Percentiles rank a stretch among this genome's conserved stretches.
These are phyloP conservation scores for Linnaemya vulpina DNA, from an alignment of 2,888 invertebrate genomes.

Conservation along the genomic window DNA sequence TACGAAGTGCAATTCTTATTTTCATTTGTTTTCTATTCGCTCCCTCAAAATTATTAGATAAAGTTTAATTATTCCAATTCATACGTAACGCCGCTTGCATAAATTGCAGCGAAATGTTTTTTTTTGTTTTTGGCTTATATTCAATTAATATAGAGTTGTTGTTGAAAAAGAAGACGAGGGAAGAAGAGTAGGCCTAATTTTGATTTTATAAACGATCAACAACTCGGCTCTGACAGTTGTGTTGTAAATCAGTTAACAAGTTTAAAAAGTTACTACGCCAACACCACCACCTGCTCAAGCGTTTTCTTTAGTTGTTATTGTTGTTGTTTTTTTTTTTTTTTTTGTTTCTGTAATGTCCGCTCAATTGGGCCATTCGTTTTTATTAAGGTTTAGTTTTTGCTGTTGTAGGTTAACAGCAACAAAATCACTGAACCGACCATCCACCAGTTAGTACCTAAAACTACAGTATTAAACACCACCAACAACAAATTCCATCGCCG, in stretches of 20 bases:
- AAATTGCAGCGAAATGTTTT: slow-evolving; percentile 16
- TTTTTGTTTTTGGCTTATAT: slow-evolving; percentile 18
- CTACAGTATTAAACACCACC: slow-evolving; percentile 29
- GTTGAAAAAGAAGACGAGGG: slow-evolving; percentile 3
- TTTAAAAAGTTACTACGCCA: slow-evolving; percentile 44
- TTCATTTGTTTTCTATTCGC: slow-evolving; percentile 12
- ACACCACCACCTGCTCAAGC: slow-evolving; percentile 59
- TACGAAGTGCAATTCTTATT: slow-evolving; percentile 25
- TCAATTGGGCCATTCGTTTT: slow-evolving; percentile 57
- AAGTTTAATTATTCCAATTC: slow-evolving; percentile 57
- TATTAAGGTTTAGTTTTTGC: slow-evolving; percentile 43
- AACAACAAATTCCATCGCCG: slow-evolving; percentile 19
- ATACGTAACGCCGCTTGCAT: slow-evolving; percentile 44
- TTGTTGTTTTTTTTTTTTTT: too few species aligned
- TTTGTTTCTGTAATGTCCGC: slow-evolving; percentile 32
- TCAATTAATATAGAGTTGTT: slow-evolving; percentile 29
- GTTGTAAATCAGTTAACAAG: slow-evolving; percentile 37
- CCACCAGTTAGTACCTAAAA: slow-evolving; percentile 47
- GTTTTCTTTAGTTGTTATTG: background rate
- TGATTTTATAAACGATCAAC: background rate
- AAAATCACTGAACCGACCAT: slow-evolving; percentile 70
- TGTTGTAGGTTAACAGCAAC: slow-evolving; percentile 49
- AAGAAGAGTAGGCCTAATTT: background rate
- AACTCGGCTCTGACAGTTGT: background rate
- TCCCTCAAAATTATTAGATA: slow-evolving; percentile 41